These are phyloP conservation scores for Drosophila saltans DNA, from an alignment of 1,140 invertebrate species.

Conservation along the genomic window DNA sequence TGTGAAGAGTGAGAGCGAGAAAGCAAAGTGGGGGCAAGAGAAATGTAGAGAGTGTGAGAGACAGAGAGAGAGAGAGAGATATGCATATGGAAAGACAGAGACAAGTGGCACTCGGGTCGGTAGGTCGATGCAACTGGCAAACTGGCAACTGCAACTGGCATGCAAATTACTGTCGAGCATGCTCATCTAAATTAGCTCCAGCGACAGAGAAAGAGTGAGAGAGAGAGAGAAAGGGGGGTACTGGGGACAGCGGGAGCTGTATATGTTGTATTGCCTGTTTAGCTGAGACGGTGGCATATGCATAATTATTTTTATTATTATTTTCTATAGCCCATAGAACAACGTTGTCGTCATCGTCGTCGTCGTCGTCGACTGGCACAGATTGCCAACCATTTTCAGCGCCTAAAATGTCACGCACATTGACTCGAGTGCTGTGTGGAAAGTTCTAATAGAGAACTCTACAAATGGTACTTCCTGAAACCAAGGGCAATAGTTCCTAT, in stretches of 20 bases:
- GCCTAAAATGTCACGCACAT: conserved; percentile 31
- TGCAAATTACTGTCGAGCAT: conserved; percentile 80
- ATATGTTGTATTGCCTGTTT: too few species aligned
- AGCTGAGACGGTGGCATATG: conserved; percentile 67
- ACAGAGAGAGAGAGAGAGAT: neutral
- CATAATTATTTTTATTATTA: conserved; percentile 81
- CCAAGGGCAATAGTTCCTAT: too few species aligned
- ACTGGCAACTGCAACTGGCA: conserved; percentile 73
- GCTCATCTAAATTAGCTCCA: conserved; percentile 77
- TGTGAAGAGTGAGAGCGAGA: neutral
- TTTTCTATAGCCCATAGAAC: conserved; percentile 53
- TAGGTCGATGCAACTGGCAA: conserved; percentile 44
- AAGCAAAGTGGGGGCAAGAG: neutral
- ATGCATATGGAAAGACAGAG: conserved; percentile 16
- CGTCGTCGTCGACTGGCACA: conserved; percentile 27
- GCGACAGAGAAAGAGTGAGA: conserved; percentile 1
- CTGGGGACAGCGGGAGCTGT: conserved; percentile 8
- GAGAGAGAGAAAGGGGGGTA: too few species aligned
- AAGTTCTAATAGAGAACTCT: neutral
- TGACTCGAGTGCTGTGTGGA: conserved; percentile 4
- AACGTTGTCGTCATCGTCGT: conserved; percentile 1
- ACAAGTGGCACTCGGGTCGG: conserved; percentile 53
- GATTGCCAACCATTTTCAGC: conserved; percentile 51
- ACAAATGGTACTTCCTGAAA: too few species aligned
- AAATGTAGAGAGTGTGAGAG: neutral